phyloP scores from a whole-genome alignment of 1,140 invertebrate species.

The Batillaria attramentaria region DNA sequence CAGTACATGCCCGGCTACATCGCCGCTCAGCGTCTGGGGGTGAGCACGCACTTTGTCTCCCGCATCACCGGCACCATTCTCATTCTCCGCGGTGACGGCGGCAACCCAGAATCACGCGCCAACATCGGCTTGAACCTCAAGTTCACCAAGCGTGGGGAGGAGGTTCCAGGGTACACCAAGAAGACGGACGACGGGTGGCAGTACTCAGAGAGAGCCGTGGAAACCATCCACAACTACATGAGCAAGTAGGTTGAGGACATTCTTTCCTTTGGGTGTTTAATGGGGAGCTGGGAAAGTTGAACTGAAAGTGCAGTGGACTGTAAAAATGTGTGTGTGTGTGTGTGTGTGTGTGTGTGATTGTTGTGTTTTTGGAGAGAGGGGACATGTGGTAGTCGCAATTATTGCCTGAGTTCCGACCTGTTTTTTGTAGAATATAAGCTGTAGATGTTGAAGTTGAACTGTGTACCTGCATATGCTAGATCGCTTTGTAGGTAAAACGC shows the following conservation, averaged over 20 bases:
- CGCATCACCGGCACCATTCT: slow-evolving; percentile 88
- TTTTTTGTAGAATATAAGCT: no score
- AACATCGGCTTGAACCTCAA: slow-evolving; percentile 95
- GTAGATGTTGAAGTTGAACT: no score
- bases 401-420: no score
- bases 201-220: slow-evolving; percentile 84
- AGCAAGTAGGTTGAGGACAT: neutral
- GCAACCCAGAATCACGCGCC: slow-evolving; percentile 72
- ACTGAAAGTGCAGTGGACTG: neutral
- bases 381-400: no score
- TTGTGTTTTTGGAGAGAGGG: neutral
- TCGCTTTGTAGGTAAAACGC: no score
- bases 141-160: slow-evolving; percentile 82
- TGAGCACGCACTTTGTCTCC: slow-evolving; percentile 82
- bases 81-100: slow-evolving; percentile 71
- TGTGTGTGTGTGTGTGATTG: neutral
- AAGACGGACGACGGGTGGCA: slow-evolving; percentile 80
- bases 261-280: neutral
- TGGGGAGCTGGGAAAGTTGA: neutral
- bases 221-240: slow-evolving; percentile 82
- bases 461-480: no score
- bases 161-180: slow-evolving; percentile 85
- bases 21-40: slow-evolving; percentile 76
- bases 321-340: slow-evolving; percentile 1
- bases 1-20: slow-evolving; percentile 64